These are phyloP conservation scores for Periphyllus acericola DNA, from an alignment of 2,888 invertebrate genomes.

Conservation along the genomic window DNA sequence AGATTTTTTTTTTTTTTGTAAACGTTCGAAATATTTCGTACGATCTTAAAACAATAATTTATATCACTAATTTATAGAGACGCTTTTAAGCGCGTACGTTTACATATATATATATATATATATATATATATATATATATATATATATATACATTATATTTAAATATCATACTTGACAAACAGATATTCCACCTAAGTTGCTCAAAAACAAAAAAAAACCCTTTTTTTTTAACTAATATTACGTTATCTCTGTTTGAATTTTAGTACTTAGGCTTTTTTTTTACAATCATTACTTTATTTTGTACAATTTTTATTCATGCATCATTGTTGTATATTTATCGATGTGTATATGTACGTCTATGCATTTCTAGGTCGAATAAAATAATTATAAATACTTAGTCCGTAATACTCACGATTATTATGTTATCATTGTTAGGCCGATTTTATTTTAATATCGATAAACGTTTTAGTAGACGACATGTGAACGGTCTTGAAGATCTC, in stretches of 20 bases:
- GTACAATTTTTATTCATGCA: slow-evolving; percentile 54
- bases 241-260: slow-evolving; percentile 49
- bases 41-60: slow-evolving; percentile 29
- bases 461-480: not conserved
- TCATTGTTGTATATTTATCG: slow-evolving; percentile 57
- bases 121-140: too few relatives aligned
- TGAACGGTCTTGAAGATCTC: slow-evolving; percentile 22
- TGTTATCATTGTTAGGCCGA: slow-evolving; percentile 5
- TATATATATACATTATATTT: too few relatives aligned
- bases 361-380: slow-evolving; percentile 25
- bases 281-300: slow-evolving; percentile 45
- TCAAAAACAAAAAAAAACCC: slow-evolving; percentile 34
- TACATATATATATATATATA: too few relatives aligned
- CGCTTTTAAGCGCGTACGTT: not conserved
- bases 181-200: slow-evolving; percentile 46
- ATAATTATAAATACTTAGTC: slow-evolving; percentile 12
- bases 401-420: slow-evolving; percentile 12
- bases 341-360: not conserved
- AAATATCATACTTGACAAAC: slow-evolving; percentile 13
- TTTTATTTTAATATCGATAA: not conserved
- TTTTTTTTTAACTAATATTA: slow-evolving; percentile 46
- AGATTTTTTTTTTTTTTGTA: not conserved
- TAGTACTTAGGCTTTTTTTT: slow-evolving; percentile 2
- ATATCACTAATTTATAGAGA: slow-evolving; percentile 34
- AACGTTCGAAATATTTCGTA: not conserved